phyloP scores from a whole-genome alignment of 2,797 vertebrate genomes.

The Amphiprion clarkii region DNA sequence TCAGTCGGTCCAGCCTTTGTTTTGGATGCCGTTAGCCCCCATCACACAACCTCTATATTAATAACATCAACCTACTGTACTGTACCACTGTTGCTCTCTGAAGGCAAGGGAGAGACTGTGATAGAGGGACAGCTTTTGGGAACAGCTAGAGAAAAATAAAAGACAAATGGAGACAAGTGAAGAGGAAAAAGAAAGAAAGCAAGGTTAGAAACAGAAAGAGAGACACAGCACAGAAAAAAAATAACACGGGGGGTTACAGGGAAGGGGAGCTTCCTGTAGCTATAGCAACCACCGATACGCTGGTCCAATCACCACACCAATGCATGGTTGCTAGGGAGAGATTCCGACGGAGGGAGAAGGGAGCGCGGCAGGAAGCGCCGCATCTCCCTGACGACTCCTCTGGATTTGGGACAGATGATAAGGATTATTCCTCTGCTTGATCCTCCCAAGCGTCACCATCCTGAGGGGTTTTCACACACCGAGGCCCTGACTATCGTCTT shows the following conservation, averaged over 20 bases:
- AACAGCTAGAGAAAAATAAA: slow-evolving; percentile 12
- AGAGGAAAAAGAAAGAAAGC: slow-evolving; percentile 47
- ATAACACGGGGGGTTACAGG: slow-evolving; percentile 57
- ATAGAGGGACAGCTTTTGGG: background rate
- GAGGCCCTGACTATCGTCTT: slow-evolving; percentile 50
- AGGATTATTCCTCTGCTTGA: slow-evolving; percentile 60
- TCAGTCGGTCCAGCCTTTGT: slow-evolving; percentile 45
- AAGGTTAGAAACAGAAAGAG: slow-evolving; percentile 67
- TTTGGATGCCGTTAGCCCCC: slow-evolving; percentile 61
- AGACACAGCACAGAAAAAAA: slow-evolving; percentile 50
- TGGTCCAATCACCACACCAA: slow-evolving; percentile 86
- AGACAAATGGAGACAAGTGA: slow-evolving; percentile 23
- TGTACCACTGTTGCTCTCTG: slow-evolving; percentile 2
- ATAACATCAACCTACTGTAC: slow-evolving; percentile 53
- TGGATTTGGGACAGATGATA: slow-evolving; percentile 69
- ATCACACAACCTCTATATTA: slow-evolving; percentile 57
- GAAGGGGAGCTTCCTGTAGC: slow-evolving; percentile 86
- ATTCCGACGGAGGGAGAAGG: slow-evolving; percentile 75
- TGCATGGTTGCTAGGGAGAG: slow-evolving; percentile 87
- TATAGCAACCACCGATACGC: slow-evolving; percentile 85
- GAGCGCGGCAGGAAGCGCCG: slow-evolving; percentile 62
- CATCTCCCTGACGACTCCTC: slow-evolving; percentile 62
- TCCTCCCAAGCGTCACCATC: slow-evolving; percentile 47
- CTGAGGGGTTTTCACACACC: slow-evolving; percentile 44
- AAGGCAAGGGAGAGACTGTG: slow-evolving; percentile 15